phyloP scores from a whole-genome alignment of 2,888 invertebrate genomes.

The Limnephilus auricula region DNA sequence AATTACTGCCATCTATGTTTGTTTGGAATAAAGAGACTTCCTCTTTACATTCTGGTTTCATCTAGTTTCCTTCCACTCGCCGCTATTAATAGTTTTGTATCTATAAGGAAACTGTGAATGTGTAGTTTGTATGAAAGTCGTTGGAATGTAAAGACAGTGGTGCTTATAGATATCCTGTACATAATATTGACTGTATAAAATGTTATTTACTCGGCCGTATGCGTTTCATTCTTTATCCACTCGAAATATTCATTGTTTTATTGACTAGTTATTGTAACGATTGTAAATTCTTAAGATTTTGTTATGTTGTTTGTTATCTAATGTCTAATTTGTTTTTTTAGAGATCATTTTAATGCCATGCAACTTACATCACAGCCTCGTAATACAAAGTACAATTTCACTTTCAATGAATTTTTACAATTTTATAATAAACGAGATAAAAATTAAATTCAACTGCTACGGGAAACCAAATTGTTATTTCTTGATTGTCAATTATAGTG shows the following conservation, averaged over 20 bases:
- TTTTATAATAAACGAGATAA: too few species aligned
- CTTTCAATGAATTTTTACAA: not conserved
- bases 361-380: not conserved
- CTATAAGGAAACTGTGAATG: not conserved
- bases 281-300: not conserved
- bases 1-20: not conserved
- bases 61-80: not conserved
- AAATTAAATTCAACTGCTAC: not conserved
- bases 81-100: not conserved
- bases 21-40: not conserved
- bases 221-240: slow-evolving; percentile 18
- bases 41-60: not conserved
- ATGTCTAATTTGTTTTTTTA: not conserved
- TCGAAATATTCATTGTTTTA: not conserved
- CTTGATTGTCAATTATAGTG: not conserved
- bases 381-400: not conserved
- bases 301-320: not conserved
- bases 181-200: slow-evolving; percentile 29
- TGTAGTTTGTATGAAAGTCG: not conserved
- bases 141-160: slow-evolving; percentile 14
- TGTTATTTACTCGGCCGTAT: slow-evolving; percentile 11
- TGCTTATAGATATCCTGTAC: slow-evolving; percentile 42
- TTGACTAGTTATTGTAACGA: not conserved
- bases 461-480: not conserved
- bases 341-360: not conserved